Evolutionary conservation across 2,113 vertebrate species (phyloP).

Genomic region (Neodon shergylaensis): DNA sequence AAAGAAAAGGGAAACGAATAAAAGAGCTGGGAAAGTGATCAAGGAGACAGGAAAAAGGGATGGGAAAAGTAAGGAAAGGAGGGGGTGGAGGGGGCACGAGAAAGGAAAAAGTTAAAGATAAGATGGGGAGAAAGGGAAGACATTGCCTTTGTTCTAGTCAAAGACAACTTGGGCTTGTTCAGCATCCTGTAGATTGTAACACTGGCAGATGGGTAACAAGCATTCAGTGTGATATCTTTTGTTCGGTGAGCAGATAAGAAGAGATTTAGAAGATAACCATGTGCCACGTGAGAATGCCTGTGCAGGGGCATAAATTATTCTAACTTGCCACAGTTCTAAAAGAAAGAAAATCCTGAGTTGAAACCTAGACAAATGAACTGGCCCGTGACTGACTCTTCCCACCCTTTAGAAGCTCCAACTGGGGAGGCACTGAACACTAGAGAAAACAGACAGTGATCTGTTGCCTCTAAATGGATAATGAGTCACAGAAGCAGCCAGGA

Average conservation of each 20-base stretch:
- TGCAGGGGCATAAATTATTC: not conserved
- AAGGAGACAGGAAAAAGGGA: no score
- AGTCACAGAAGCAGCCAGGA: not conserved
- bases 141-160: not conserved
- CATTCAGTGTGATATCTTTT: not conserved
- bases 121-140: not conserved
- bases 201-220: not conserved
- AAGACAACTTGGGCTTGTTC: not conserved
- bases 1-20: no score
- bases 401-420: not conserved
- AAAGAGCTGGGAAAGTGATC: no score
- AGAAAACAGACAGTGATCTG: not conserved
- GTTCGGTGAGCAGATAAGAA: not conserved
- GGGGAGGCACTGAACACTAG: not conserved
- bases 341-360: not conserved
- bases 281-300: not conserved
- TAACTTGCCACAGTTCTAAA: not conserved
- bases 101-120: not conserved
- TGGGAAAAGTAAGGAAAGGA: not conserved
- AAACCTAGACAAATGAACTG: not conserved
- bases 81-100: rapidly evolving
- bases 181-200: not conserved
- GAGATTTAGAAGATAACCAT: slow-evolving; percentile 9
- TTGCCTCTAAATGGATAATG: not conserved
- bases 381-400: not conserved